Evolutionary conservation across 2,888 invertebrate genomes (phyloP).

Genomic region (Atherix ibis): DNA sequence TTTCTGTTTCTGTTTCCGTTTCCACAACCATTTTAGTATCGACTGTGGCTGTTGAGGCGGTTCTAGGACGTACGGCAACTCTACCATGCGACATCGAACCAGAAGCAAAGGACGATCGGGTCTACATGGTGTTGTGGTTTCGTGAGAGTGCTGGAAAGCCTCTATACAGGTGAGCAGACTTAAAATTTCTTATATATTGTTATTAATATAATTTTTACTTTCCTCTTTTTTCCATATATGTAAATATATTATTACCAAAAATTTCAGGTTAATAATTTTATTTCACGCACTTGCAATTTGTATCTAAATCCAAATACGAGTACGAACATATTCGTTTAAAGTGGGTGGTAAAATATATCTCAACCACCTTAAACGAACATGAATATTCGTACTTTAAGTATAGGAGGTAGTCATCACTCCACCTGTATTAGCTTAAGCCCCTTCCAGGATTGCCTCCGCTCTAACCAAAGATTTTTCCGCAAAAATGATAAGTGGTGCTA

Average conservation of each 20-base stretch:
- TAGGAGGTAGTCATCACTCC: no score
- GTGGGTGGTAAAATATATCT: no score
- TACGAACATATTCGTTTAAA: no score
- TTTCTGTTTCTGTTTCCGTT: conserved; percentile 3
- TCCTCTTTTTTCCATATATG: not conserved
- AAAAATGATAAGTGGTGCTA: not conserved
- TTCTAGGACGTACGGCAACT: conserved; percentile 66
- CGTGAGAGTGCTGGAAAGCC: conserved; percentile 73
- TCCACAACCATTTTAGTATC: conserved; percentile 48
- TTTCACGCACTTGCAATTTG: no score
- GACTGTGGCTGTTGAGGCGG: conserved; percentile 62
- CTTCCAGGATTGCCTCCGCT: no score
- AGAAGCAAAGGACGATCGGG: conserved; percentile 63
- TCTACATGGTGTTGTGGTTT: conserved; percentile 89
- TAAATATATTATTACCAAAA: not conserved
- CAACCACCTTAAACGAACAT: no score
- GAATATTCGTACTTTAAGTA: no score
- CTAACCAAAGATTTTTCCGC: no score
- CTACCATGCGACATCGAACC: conserved; percentile 83
- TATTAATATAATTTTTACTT: no score
- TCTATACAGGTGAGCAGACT: conserved; percentile 70
- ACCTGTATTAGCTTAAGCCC: no score
- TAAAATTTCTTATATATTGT: conserved; percentile 7
- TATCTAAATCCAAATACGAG: no score
- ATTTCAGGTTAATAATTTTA: no score